phyloP scores from a whole-genome alignment of 2,797 vertebrate species.

The Sus cebifrons region DNA sequence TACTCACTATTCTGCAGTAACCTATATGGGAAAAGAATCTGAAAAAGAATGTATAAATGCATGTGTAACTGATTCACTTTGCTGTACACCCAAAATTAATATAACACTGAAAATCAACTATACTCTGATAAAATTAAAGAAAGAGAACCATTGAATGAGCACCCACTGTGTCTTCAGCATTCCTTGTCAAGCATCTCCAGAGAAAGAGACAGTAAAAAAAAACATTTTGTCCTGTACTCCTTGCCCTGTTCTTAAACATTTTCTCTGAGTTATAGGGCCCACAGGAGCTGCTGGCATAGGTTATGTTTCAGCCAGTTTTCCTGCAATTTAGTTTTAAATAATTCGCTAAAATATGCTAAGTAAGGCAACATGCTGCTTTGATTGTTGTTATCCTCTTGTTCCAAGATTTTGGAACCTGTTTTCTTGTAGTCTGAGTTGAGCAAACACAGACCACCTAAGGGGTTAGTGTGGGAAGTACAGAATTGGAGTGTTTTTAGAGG shows the following conservation, averaged over 20 bases:
- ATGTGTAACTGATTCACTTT: too few species aligned
- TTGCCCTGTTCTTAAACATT: conserved; percentile 31
- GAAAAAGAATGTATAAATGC: too few species aligned
- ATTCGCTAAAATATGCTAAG: conserved; percentile 72
- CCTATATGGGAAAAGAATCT: too few species aligned
- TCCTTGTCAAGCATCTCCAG: conserved; percentile 40
- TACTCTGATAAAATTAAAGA: too few species aligned
- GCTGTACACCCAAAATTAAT: too few species aligned
- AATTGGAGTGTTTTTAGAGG: neutral
- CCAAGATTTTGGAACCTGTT: neutral
- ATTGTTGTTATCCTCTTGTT: conserved; percentile 24
- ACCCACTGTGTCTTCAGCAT: neutral
- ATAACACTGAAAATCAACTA: too few species aligned
- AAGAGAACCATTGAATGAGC: neutral
- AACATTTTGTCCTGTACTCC: neutral
- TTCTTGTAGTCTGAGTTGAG: conserved; percentile 1
- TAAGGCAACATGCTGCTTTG: conserved; percentile 23
- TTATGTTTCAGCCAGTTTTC: conserved; percentile 74
- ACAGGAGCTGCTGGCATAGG: conserved; percentile 31
- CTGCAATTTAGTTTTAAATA: conserved; percentile 73
- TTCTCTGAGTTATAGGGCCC: conserved; percentile 53
- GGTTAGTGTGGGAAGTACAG: neutral
- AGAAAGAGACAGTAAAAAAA: conserved; percentile 53
- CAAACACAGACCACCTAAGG: conserved; percentile 22
- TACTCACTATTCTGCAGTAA: too few species aligned